Evolutionary conservation across 2,888 invertebrate species (phyloP), one percentile per base, ranked within the genome.

Genomic region (Sinohyriopsis cumingii): DNA sequence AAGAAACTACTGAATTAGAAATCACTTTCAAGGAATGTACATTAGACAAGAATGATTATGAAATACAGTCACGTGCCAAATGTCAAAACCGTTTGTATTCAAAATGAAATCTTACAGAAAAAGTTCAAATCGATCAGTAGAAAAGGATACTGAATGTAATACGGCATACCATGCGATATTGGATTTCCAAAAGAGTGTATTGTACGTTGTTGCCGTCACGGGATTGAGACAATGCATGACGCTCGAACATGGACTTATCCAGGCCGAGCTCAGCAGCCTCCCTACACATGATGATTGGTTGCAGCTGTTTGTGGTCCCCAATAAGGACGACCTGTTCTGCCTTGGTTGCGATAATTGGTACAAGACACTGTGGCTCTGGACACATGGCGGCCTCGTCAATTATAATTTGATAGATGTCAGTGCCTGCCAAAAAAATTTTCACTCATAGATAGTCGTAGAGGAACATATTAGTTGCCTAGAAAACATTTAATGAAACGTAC

Each of bases 371-470:
- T 18, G 86, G 86, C 70, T 87, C 87, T n/a, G 81, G 83, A 67
- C 86, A 86, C 87, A 87, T 87, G 18, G 84, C 86, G 65, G 83
- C 79, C 69, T 87, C 87, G 65, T 87, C 87, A n/a, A 87, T 80
- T n/a, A 87, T 84, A 15, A 84, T 67, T 82, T 87, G 79, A 25
- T 45, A 45, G 12, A 45, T 45, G 45, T 45, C 45, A 45, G 45
- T 45, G 9, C 45, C 9, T 45, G 9, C 3, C 45, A 15, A 45
- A 45, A 33, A 45, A 45, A 15, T 12, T 45, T 45, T 45, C 45
- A 45, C 45, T 12, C 5, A 15, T 45, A 15, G 3, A 45, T 2
- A 1, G 15, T 45, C 45, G 12, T 15, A 45, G 45, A 15, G 15
- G 12, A 45, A 45, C 2, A 45, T 15, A 15, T 45, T 45, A 45